Evolutionary conservation across 2,797 vertebrate genomes (phyloP), one percentile per base, ranked within the genome.

Genomic region (Malacoctenus gilli): DNA sequence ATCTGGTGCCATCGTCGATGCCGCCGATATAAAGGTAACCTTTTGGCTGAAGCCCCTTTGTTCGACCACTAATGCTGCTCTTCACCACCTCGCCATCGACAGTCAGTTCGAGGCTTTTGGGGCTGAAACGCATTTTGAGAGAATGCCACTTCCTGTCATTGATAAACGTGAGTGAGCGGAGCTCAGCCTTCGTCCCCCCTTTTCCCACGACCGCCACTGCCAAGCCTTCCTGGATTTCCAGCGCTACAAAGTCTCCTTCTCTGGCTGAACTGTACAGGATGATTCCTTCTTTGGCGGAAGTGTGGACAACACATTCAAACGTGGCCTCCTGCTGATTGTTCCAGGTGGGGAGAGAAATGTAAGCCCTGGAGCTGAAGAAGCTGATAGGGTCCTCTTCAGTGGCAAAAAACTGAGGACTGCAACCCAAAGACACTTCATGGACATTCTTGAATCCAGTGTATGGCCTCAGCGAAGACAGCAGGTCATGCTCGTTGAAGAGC

Each of bases 281-380:
- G 73, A 98, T 92, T 25, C 95, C 94, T 59, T 86, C 89, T 39
- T 84, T 86, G 65, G 85, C 83, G 51, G 88, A 91, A 3, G 94
- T 94, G 79, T 94, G 93, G 25, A 96, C 59, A 4, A 89, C 50
- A 81, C 73, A 95, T 60, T 95, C 85, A 13, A 96, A 89, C 3
- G 75, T 13, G 5, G 89, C 89, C 15, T 89, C 89, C 1, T 83
- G 55, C 3, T 78, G 86, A 30, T 82, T 12, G 1, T 78, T 91
- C 93, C 92, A 95, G 0, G 79, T 51, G 13, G 93, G 89, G 70
- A 97, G 87, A 28, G 92, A 91, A 71, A 96, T 50, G 31, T 93
- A 98, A 20, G 95, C 95, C 69, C 90, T 93, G 8, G 96, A 95
- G 77, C 95, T 98, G 78, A 97, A 98, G 78, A 98, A 95, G 85